Base-by-base conservation (phyloP, 1,140 invertebrate species). In the Coptotermes formosanus region DNA sequence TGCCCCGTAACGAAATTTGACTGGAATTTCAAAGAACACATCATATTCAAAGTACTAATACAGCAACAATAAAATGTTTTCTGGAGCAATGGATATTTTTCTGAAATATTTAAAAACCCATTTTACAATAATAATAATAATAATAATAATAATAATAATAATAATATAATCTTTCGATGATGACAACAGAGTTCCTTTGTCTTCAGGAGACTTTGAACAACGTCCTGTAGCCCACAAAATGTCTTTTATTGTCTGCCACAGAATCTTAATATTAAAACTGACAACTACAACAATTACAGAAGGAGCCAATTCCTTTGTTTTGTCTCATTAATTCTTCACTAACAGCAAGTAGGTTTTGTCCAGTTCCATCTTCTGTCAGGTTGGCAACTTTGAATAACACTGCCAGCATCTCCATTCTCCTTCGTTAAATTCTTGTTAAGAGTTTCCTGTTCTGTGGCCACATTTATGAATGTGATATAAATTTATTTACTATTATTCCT, bases 141-240 rank as follows among this genome's bases (percentile, higher is more conserved):
- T 59, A 59, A 3, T 59, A 38, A 38, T 38, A 4, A 38, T 59
- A 59, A 59, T 59, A 75, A 75, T 75, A 30, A 69, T 30, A 75
- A 75, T 75, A 30, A 75, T 75, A 75, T 75, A 75, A 75, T 75
- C 64, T 75, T 75, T 75, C 64, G 64, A 75, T 75, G n/a, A 75
- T 75, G 64, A 30, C 64, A 75, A 75, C 64, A 75, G 25, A 25
- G 64, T 75, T n/a, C 64, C 64, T 11, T 30, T 75, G 59, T 25
- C 7, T 30, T 75, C 64, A 30, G 25, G 64, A 75, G 64, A 75
- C 64, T 16, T 55, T 8, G 64, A 75, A 75, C n/a, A 75, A 75
- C 25, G 64, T 75, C 64, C 64, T 75, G 64, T 75, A 75, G 64
- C 64, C 64, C n/a, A 75, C 64, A 75, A 75, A 75, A n/a, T 75